Percentiles rank a stretch among this genome's conserved stretches.
phyloP scores from a whole-genome alignment of 2,113 vertebrate genomes.

The Naja naja region DNA sequence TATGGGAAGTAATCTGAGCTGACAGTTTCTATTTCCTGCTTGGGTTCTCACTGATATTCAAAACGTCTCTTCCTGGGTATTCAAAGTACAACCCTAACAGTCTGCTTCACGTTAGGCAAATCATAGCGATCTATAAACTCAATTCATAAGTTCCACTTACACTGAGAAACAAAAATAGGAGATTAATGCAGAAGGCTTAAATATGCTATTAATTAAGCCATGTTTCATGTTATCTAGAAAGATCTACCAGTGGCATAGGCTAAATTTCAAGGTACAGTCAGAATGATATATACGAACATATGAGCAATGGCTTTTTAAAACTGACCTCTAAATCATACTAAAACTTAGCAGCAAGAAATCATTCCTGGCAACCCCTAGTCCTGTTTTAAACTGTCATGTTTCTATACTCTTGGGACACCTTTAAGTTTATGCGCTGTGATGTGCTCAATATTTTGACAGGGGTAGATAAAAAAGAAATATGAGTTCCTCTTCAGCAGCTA shows the following conservation, averaged over 20 bases:
- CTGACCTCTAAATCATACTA: conserved; percentile 1
- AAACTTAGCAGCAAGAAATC: conserved; percentile 5
- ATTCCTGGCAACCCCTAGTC: neutral
- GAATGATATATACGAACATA: neutral
- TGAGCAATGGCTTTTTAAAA: conserved; percentile 3
- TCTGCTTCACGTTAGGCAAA: neutral
- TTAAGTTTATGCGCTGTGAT: conserved; percentile 18
- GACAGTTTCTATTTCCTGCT: neutral
- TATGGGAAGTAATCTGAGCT: neutral
- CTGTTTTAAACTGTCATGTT: conserved; percentile 20
- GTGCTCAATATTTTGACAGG: conserved; percentile 29
- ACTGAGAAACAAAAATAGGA: neutral
- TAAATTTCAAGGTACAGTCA: neutral
- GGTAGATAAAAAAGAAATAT: conserved; percentile 28
- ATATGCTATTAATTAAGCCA: neutral
- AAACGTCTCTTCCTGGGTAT: neutral
- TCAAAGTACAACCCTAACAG: neutral
- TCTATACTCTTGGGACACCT: conserved; percentile 11
- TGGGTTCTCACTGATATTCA: neutral
- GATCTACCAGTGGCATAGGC: neutral
- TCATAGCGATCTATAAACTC: neutral
- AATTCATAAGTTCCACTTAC: neutral
- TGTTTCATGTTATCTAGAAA: neutral
- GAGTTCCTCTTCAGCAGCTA: conserved; percentile 14
- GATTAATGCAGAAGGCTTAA: neutral